A percentile compares a stretch with the other conserved stretches of the same genome.
Evolutionary conservation across 2,113 vertebrate genomes (phyloP).

Genomic region (Pampusana beccarii): DNA sequence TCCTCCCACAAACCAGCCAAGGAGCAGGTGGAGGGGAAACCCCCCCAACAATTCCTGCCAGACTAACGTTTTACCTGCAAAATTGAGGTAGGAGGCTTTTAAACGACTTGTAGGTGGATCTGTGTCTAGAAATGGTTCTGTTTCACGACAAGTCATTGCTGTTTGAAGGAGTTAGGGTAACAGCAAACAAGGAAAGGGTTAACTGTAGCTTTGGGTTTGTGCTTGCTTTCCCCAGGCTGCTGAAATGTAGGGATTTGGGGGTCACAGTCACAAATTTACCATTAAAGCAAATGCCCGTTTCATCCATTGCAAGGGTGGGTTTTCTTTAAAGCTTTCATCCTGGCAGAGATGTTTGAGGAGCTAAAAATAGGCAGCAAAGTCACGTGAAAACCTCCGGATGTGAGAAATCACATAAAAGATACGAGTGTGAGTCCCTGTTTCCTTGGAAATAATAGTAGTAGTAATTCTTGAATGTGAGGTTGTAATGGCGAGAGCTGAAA

Average conservation of each 20-base stretch:
- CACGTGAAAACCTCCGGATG: constrained; percentile 69
- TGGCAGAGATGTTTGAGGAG: constrained; percentile 64
- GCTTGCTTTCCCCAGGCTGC: background rate
- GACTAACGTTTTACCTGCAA: constrained; percentile 45
- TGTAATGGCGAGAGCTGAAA: constrained; percentile 23
- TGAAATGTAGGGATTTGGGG: background rate
- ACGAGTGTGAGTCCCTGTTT: constrained; percentile 54
- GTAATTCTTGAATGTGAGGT: constrained; percentile 55
- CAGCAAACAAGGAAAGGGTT: constrained; percentile 33
- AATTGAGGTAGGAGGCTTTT: constrained; percentile 27
- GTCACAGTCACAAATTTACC: background rate
- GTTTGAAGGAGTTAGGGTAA: background rate
- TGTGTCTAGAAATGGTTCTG: constrained; percentile 44
- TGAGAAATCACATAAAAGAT: constrained; percentile 72
- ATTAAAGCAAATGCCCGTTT: constrained; percentile 9
- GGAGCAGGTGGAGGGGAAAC: constrained; percentile 5
- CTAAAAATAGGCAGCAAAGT: constrained; percentile 73
- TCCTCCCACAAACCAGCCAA: background rate
- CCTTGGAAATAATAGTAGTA: constrained; percentile 77
- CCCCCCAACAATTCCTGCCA: constrained; percentile 1
- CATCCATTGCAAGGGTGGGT: constrained; percentile 35
- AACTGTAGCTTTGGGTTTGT: background rate
- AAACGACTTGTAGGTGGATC: constrained; percentile 56
- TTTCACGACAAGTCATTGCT: constrained; percentile 46
- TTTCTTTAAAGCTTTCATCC: constrained; percentile 65